phyloP scores from a whole-genome alignment of 2,113 vertebrate species.

The Castor canadensis region DNA sequence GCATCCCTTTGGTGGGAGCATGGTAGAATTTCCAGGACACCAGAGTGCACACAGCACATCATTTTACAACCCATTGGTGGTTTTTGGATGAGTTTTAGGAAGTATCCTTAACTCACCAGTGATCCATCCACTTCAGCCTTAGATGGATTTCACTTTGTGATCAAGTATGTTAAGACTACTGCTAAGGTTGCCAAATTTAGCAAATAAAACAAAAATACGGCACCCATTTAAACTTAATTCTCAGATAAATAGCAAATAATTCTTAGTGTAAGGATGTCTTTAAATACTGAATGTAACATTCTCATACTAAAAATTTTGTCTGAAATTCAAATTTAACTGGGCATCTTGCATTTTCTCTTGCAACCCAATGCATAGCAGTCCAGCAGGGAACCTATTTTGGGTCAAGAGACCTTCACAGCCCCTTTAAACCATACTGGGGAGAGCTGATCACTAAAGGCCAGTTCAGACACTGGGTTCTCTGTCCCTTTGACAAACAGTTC shows the following conservation, averaged over 20 bases:
- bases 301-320: not conserved
- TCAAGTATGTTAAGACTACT: not conserved
- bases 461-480: not conserved
- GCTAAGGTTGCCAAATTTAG: not conserved
- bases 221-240: not conserved
- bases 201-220: not conserved
- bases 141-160: not conserved
- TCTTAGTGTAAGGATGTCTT: no score
- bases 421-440: not conserved
- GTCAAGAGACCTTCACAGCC: not conserved
- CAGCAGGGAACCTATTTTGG: not conserved
- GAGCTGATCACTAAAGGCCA: not conserved
- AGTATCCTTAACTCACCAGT: not conserved
- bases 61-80: not conserved
- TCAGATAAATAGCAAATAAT: not conserved
- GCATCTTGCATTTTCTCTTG: no score
- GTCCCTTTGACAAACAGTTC: not conserved
- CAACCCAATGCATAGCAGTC: not conserved
- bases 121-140: fast-evolving
- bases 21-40: no score
- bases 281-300: not conserved
- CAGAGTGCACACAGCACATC: not conserved
- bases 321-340: conserved; percentile 21
- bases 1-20: not conserved
- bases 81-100: not conserved